Evolutionary conservation across 2,888 invertebrate genomes (phyloP), one percentile per base, ranked within the genome.

Genomic region (Cinara cedri): DNA sequence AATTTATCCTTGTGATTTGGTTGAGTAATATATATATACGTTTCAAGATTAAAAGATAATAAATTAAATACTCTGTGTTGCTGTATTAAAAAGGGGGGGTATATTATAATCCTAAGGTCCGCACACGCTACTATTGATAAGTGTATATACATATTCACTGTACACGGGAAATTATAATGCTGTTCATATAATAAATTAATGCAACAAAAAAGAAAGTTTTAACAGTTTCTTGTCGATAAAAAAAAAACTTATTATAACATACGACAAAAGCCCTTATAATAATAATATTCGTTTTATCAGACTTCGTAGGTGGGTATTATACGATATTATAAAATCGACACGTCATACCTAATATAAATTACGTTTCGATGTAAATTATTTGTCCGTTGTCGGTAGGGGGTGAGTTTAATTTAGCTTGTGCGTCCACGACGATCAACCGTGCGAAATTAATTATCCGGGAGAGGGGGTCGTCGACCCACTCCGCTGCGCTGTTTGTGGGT

Each of bases 361-460:
- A 54, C 49, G 26, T 55, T 76, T 49, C 46, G 68, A 68, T 76
- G 76, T 76, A 76, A 76, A 76, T n/a, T n/a, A n/a, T 76, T 76
- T 76, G 57, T 76, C 57, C 49, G 46, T 49, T 34, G 44, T 72
- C 62, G 62, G 21, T 1, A 49, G 49, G 60, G 57, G n/a, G 49
- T 16, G 49, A 60, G 70, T 78, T 78, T 78, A 78, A 78, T 78
- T 78, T 78, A 78, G 78, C 78, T 78, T 78, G 70, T 49, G 70
- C 70, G 49, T 34, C 60, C 34, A 51, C 24, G 78, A 78, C 60
- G 78, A 78, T 78, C 78, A 78, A 78, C 78, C 78, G 70, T 78
- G 60, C 78, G 78, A 78, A 78, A 78, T 78, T 70, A 70, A 78
- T 78, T 70, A 62, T 78, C 49, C 68, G 63, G 13, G 60, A 49